Conservation (phyloP, 2,797 vertebrate genomes). For the Darevskia nairensis region DNA sequence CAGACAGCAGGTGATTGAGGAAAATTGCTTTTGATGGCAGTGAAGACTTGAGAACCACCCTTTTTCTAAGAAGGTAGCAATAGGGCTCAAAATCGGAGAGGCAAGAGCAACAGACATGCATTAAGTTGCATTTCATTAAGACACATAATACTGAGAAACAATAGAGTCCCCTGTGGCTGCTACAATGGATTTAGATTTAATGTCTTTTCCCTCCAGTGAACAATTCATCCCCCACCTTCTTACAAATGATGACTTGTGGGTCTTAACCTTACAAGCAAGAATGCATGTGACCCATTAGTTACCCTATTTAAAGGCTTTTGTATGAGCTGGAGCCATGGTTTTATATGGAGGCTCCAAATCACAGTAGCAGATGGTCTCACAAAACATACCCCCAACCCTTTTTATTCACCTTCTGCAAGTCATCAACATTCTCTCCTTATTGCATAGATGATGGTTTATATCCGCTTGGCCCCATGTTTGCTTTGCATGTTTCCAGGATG, state of each 20-base stretch:
- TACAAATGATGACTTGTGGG: slow-evolving; percentile 67
- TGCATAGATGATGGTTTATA: slow-evolving; percentile 38
- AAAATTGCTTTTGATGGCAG: slow-evolving; percentile 38
- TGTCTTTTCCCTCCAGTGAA: slow-evolving; percentile 66
- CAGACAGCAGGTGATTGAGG: slow-evolving; percentile 23
- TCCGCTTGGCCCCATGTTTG: background rate
- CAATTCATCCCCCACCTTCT: slow-evolving; percentile 55
- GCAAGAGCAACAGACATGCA: slow-evolving; percentile 48
- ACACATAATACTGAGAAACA: slow-evolving; percentile 66
- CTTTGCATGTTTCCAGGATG: slow-evolving; percentile 27
- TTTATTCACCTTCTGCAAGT: slow-evolving; percentile 51
- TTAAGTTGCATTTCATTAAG: slow-evolving; percentile 69
- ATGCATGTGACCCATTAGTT: slow-evolving; percentile 70
- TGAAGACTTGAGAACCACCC: slow-evolving; percentile 34
- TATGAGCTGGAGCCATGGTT: slow-evolving; percentile 38
- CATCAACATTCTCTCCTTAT: slow-evolving; percentile 22
- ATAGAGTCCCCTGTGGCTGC: slow-evolving; percentile 60
- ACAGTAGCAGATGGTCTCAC: slow-evolving; percentile 69
- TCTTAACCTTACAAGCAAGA: slow-evolving; percentile 76
- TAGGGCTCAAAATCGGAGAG: background rate
- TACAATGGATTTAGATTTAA: slow-evolving; percentile 67
- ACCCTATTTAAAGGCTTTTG: slow-evolving; percentile 70
- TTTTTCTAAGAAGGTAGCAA: slow-evolving; percentile 10
- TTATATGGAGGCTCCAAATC: slow-evolving; percentile 47
- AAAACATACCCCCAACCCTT: slow-evolving; percentile 34